Conservation (phyloP, 1,140 invertebrate genomes). For the Drosophila subobscura region DNA sequence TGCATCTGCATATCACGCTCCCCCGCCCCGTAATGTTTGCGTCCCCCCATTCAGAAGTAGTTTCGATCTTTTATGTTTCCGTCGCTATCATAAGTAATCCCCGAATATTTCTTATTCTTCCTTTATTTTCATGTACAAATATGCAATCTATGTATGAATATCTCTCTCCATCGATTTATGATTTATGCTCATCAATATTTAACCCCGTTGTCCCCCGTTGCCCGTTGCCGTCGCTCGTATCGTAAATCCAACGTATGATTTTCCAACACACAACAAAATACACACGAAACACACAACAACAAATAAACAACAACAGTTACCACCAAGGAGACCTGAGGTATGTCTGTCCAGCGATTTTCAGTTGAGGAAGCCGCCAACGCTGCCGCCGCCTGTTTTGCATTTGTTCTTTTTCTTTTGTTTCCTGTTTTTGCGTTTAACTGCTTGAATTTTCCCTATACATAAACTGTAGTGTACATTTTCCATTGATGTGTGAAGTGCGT, state of each 20-base stretch:
- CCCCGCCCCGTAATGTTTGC: too few relatives aligned
- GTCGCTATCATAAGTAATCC: slow-evolving; percentile 43
- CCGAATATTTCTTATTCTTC: slow-evolving; percentile 62
- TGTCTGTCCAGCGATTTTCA: slow-evolving; percentile 84
- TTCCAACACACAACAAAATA: slow-evolving; percentile 39
- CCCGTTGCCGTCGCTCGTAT: slow-evolving; percentile 13
- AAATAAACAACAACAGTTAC: slow-evolving; percentile 86
- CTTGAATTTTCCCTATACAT: slow-evolving; percentile 25
- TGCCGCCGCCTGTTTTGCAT: slow-evolving; percentile 39
- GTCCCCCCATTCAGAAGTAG: too few relatives aligned
- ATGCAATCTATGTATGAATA: slow-evolving; percentile 29
- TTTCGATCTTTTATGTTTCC: neutral
- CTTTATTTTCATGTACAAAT: slow-evolving; percentile 71
- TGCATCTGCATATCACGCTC: too few relatives aligned
- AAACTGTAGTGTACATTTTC: slow-evolving; percentile 36
- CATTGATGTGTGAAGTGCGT: slow-evolving; percentile 3
- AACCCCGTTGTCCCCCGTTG: slow-evolving; percentile 43
- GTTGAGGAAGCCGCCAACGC: slow-evolving; percentile 12
- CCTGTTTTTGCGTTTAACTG: slow-evolving; percentile 24
- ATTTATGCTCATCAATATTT: slow-evolving; percentile 66
- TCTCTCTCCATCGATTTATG: slow-evolving; percentile 54
- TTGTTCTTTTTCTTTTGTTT: slow-evolving; percentile 12
- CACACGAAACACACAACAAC: slow-evolving; percentile 45
- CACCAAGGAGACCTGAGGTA: slow-evolving; percentile 93
- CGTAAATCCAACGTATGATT: slow-evolving; percentile 69